Base-by-base conservation (phyloP, 1,140 invertebrate species). In the Neelides sp. region DNA sequence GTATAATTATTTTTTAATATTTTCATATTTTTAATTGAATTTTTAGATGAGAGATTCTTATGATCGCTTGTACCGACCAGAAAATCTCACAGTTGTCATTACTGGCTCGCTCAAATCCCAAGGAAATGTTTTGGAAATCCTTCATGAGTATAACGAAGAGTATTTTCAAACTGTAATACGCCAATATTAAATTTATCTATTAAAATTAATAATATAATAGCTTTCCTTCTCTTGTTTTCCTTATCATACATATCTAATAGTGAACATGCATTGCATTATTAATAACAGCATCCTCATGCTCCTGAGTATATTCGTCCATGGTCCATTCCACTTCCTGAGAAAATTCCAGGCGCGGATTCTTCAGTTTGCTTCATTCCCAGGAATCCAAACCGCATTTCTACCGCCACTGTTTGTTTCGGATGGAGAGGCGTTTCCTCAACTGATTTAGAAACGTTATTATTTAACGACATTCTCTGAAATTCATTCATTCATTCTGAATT, bases 41-140 rank as follows among this genome's bases (percentile, higher is more conserved):
- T 7, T 43, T 5, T 22, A 58, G 57, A 55, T 59, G 50, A 20
- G 52, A 19, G 27, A 42, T n/a, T 59, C 54, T 15, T 59, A 50
- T 39, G 52, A 59, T 26, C 35, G 39, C 1, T 32, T 55, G 10
- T 59, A 59, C 37, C 53, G 51, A 8, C 57, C 57, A n/a, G 54
- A 56, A 26, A 59, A 59, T 23, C 15, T 59, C 19, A 50, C 50
- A 30, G 51, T 59, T 10, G 37, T 59, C 13, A 40, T 59, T 19
- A 50, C 54, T 22, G 57, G 57, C 23, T 49, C 34, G 10, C 12
- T 56, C 10, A 27, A 59, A 37, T 39, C 41, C 19, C 20, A 32
- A 2, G 50, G 48, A 12, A 46, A 51, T 3, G 47, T 59, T 35
- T n/a, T 56, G 32, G 48, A 55, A 3, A 34, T 44, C 12, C 24